Percentiles rank a stretch among this genome's conserved stretches.
Evolutionary conservation across 1,140 invertebrate genomes (phyloP).

Genomic region (Drosophila simulans): DNA sequence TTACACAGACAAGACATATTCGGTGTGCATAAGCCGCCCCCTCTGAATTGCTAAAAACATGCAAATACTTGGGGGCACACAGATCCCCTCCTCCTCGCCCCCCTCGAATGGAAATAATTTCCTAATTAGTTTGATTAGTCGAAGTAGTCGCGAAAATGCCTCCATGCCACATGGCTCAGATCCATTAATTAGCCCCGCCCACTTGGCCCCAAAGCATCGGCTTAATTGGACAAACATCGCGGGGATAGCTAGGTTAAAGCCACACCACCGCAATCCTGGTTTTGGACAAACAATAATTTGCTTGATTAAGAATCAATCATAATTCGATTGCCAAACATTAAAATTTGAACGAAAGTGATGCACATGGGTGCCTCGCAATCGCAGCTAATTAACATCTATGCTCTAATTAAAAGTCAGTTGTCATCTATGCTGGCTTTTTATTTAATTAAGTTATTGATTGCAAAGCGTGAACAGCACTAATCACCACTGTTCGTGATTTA

Average conservation of each 20-base stretch:
- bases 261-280: slow-evolving; percentile 14
- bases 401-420: slow-evolving; percentile 20
- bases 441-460: slow-evolving; percentile 27
- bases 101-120: slow-evolving; percentile 34
- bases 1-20: slow-evolving; percentile 32
- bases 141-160: slow-evolving; percentile 40
- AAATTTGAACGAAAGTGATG: slow-evolving; percentile 1
- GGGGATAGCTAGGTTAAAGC: slow-evolving; percentile 33
- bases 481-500: slow-evolving; percentile 6
- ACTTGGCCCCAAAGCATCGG: slow-evolving; percentile 18
- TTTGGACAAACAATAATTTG: slow-evolving; percentile 29
- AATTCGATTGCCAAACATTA: slow-evolving; percentile 25
- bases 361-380: slow-evolving; percentile 1
- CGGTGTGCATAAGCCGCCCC: background rate
- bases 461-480: slow-evolving; percentile 13
- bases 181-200: slow-evolving; percentile 37
- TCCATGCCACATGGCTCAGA: slow-evolving; percentile 29
- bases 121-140: slow-evolving; percentile 57
- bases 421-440: slow-evolving; percentile 10
- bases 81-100: background rate
- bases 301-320: slow-evolving; percentile 54
- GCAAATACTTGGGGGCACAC: slow-evolving; percentile 26
- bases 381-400: slow-evolving; percentile 42
- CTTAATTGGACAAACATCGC: slow-evolving; percentile 48
- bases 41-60: slow-evolving; percentile 29